A percentile compares a stretch with the other conserved stretches of the same genome.
These are phyloP conservation scores for Coregonus clupeaformis DNA, from an alignment of 2,113 vertebrate species.

Conservation along the genomic window DNA sequence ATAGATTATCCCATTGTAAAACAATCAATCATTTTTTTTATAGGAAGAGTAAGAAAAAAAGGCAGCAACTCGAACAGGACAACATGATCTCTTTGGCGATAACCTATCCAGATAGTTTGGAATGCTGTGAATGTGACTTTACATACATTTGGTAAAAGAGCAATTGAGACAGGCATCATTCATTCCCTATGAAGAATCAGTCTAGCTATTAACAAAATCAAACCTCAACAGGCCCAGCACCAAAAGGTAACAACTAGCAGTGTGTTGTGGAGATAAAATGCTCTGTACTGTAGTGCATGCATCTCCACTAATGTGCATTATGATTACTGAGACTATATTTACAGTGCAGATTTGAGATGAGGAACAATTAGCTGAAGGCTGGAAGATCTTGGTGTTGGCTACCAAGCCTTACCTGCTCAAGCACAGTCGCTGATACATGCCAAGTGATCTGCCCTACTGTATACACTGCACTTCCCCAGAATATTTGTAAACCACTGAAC, in stretches of 20 bases:
- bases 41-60: slow-evolving; percentile 30
- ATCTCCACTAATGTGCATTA: slow-evolving; percentile 10
- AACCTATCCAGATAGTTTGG: slow-evolving; percentile 45
- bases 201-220: slow-evolving; percentile 4
- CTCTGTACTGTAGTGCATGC: background rate
- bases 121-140: slow-evolving; percentile 27
- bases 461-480: background rate
- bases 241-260: background rate
- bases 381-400: slow-evolving; percentile 1
- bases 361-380: background rate
- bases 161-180: background rate
- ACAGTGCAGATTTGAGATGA: background rate
- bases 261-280: slow-evolving; percentile 3
- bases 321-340: background rate
- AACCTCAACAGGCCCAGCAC: background rate
- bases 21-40: slow-evolving; percentile 23
- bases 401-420: background rate
- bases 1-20: slow-evolving; percentile 38
- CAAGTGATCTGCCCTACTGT: background rate
- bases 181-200: slow-evolving; percentile 6
- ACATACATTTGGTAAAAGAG: background rate
- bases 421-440: background rate
- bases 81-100: slow-evolving; percentile 60
- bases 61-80: slow-evolving; percentile 37
- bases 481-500: background rate